These are phyloP conservation scores for Eumeta japonica DNA, from an alignment of 1,140 invertebrate genomes.

Conservation along the genomic window DNA sequence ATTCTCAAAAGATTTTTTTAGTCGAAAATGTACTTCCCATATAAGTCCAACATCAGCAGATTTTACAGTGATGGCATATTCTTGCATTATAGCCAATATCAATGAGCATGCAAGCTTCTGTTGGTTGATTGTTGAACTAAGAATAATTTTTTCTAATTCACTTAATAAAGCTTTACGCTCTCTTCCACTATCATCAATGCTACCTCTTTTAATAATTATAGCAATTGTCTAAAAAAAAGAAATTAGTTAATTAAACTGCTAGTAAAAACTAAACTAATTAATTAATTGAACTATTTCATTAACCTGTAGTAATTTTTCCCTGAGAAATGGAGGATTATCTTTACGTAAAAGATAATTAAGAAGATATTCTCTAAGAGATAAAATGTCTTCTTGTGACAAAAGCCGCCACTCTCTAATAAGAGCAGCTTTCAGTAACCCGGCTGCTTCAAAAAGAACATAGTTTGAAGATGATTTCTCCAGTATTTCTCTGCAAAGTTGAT, in stretches of 20 bases:
- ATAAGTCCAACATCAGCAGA: constrained; percentile 82
- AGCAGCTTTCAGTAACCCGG: constrained; percentile 78
- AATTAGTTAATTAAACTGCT: constrained; percentile 4
- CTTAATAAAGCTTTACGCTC: constrained; percentile 69
- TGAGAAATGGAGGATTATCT: constrained; percentile 61
- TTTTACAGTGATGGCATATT: constrained; percentile 82
- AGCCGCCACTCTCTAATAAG: constrained; percentile 80
- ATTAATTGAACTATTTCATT: constrained; percentile 11
- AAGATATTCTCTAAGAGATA: constrained; percentile 75
- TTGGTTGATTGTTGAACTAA: constrained; percentile 53
- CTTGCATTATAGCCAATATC: constrained; percentile 79
- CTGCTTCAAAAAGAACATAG: constrained; percentile 86
- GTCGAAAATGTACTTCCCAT: constrained; percentile 82
- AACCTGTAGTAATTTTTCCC: constrained; percentile 71
- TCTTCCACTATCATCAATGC: constrained; percentile 69
- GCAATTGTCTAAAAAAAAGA: constrained; percentile 73
- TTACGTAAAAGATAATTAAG: constrained; percentile 73
- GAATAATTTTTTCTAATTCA: constrained; percentile 59
- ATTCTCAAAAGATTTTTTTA: constrained; percentile 82
- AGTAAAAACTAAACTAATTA: neutral
- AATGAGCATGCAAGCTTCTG: constrained; percentile 78
- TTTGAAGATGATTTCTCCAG: constrained; percentile 76
- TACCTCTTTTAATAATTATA: constrained; percentile 82
- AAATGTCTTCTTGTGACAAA: constrained; percentile 66
- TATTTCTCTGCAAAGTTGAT: constrained; percentile 77